Base-by-base conservation (phyloP, 2,888 invertebrate genomes). In the Acanthosepion esculentum region DNA sequence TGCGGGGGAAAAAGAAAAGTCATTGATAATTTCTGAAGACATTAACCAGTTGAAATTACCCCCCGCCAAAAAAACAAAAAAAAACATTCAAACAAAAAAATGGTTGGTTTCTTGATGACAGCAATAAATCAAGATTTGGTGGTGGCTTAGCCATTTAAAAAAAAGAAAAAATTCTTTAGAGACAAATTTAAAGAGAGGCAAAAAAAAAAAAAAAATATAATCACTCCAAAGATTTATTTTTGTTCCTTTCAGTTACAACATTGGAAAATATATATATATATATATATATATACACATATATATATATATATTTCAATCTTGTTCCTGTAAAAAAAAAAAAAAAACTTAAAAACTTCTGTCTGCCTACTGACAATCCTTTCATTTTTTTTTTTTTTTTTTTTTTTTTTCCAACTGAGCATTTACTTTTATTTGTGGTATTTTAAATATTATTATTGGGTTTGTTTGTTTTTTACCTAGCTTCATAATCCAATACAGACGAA, bases 51-150 rank as follows among this genome's bases (percentile, higher is more conserved):
- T n/a, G 78, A 78, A 78, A 33, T 15, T 15, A 33, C 15, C n/a
- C 12, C n/a, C 78, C 78, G 33, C n/a, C 78, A 23, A 78, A 12
- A 12, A n/a, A n/a, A 78, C n/a, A 78, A n/a, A 23, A 26, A 59
- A 59, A 59, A 20, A 23, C 23, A 59, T 59, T 20, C 0, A 59
- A n/a, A n/a, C n/a, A n/a, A n/a, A n/a, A n/a, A 59, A 59, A 55
- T 78, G 78, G 78, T 78, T 78, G 29, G 5, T 78, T n/a, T n/a
- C 23, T n/a, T 78, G 10, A 78, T 78, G n/a, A 33, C 78, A 78
- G 78, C 78, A 78, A n/a, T 78, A n/a, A 78, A 78, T n/a, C 78
- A 78, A 78, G 78, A 78, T 33, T 78, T n/a, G n/a, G 78, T 78
- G 78, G 78, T 33, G 78, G 78, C n/a, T n/a, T 15, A 15, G n/a